Evolutionary conservation across 2,888 invertebrate genomes (phyloP).

Genomic region (Epinotia bilunana): DNA sequence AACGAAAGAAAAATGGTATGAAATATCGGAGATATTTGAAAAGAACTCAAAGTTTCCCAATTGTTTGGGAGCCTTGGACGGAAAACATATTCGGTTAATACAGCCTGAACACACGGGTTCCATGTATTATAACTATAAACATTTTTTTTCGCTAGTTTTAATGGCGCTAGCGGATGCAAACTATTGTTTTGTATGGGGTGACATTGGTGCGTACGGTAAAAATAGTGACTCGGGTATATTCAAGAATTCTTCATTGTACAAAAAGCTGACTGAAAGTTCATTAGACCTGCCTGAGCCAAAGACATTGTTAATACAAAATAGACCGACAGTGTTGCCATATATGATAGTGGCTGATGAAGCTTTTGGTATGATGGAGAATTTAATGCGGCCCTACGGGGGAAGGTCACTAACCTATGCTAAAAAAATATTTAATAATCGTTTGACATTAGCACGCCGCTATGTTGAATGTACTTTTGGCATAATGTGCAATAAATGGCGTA

Average conservation of each 20-base stretch:
- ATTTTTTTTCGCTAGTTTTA: neutral
- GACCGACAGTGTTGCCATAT: slow-evolving; percentile 21
- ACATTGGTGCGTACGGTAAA: slow-evolving; percentile 51
- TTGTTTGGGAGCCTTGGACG: slow-evolving; percentile 52
- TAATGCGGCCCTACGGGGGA: slow-evolving; percentile 44
- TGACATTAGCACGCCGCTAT: slow-evolving; percentile 43
- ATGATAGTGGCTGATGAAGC: slow-evolving; percentile 43
- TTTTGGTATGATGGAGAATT: slow-evolving; percentile 29
- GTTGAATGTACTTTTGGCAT: slow-evolving; percentile 44
- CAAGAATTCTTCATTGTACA: slow-evolving; percentile 27
- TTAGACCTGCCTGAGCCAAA: slow-evolving; percentile 43
- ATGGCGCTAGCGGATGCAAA: slow-evolving; percentile 8
- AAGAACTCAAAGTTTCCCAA: slow-evolving; percentile 52
- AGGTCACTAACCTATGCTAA: slow-evolving; percentile 33
- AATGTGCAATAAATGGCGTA: slow-evolving; percentile 45
- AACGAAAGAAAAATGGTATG: too few species aligned
- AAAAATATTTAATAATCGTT: slow-evolving; percentile 42
- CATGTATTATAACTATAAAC: neutral
- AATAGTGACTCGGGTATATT: slow-evolving; percentile 35
- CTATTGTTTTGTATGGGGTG: slow-evolving; percentile 52
- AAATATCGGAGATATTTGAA: too few species aligned
- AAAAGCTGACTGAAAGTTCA: slow-evolving; percentile 11
- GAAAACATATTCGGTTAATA: slow-evolving; percentile 48
- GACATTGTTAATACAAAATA: slow-evolving; percentile 36
- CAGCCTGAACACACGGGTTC: neutral